phyloP scores from a whole-genome alignment of 2,888 invertebrate genomes.

The Sepiola atlantica region DNA sequence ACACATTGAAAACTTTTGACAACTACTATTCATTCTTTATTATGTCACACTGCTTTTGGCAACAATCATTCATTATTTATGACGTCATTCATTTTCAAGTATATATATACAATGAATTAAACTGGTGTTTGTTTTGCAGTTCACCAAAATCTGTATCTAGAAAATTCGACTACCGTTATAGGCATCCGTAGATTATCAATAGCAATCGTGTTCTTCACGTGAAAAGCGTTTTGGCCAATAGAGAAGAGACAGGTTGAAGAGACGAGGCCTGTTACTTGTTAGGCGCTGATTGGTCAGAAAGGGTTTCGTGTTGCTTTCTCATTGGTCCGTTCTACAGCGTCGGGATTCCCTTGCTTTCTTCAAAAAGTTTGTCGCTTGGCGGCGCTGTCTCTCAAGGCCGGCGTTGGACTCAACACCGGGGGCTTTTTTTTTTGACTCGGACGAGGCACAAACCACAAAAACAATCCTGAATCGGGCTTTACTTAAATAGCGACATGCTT shows the following conservation, averaged over 20 bases:
- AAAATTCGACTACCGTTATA: neutral
- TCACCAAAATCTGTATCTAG: neutral
- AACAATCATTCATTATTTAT: no score
- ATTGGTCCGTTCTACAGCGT: constrained; percentile 60
- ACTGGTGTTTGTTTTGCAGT: neutral
- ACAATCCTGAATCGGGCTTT: neutral
- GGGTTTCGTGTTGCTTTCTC: constrained; percentile 61
- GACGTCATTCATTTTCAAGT: no score
- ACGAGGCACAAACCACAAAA: constrained; percentile 36
- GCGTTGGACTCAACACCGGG: constrained; percentile 36
- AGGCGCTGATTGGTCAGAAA: constrained; percentile 62
- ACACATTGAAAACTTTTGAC: no score
- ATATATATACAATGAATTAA: neutral
- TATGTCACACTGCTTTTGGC: no score
- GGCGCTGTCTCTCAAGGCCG: constrained; percentile 33
- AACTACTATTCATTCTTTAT: no score
- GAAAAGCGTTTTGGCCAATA: constrained; percentile 60
- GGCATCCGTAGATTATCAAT: neutral
- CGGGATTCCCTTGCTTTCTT: constrained; percentile 63
- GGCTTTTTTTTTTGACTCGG: constrained; percentile 25
- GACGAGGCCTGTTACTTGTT: constrained; percentile 65
- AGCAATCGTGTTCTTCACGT: neutral
- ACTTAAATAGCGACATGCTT: neutral
- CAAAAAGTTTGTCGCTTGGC: constrained; percentile 44
- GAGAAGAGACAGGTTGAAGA: constrained; percentile 64